These are phyloP conservation scores for Epizoanthus scotinus DNA, from an alignment of 92 coral and sea anemone species.

Conservation along the genomic window DNA sequence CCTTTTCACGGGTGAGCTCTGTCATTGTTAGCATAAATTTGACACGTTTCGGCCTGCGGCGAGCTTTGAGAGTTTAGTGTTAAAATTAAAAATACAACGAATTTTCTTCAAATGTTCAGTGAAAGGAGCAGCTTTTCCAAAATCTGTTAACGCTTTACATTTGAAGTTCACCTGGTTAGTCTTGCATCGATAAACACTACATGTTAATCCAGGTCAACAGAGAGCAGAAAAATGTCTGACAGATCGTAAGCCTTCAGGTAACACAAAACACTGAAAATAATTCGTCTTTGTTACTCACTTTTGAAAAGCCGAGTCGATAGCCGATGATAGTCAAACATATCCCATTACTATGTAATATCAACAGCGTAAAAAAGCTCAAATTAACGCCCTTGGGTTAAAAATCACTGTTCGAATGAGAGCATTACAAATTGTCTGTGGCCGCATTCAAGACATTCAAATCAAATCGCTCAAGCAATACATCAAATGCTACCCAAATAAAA, in stretches of 20 bases:
- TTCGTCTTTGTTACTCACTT: constrained; percentile 29
- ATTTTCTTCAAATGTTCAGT: no score
- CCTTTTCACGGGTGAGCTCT: no score
- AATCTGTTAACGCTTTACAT: neutral
- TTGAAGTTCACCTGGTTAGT: neutral
- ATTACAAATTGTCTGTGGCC: constrained; percentile 26
- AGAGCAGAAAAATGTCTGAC: constrained; percentile 15
- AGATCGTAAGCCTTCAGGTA: constrained; percentile 7
- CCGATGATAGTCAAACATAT: constrained; percentile 28
- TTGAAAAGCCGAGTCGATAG: constrained; percentile 36
- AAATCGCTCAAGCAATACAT: constrained; percentile 37
- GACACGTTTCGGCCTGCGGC: no score
- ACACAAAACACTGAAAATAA: constrained; percentile 23
- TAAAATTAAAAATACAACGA: no score
- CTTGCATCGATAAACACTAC: neutral
- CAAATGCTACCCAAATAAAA: constrained; percentile 18
- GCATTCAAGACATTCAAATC: constrained; percentile 36
- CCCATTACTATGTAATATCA: constrained; percentile 28
- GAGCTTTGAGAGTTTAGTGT: no score
- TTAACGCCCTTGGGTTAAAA: constrained; percentile 18
- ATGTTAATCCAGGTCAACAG: constrained; percentile 23
- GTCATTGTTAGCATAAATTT: no score
- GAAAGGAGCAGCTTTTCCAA: neutral
- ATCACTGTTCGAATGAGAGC: constrained; percentile 25
- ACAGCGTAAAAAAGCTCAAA: constrained; percentile 16